Evolutionary conservation across 2,888 invertebrate genomes (phyloP).

Genomic region (Netelia fuscicornis): DNA sequence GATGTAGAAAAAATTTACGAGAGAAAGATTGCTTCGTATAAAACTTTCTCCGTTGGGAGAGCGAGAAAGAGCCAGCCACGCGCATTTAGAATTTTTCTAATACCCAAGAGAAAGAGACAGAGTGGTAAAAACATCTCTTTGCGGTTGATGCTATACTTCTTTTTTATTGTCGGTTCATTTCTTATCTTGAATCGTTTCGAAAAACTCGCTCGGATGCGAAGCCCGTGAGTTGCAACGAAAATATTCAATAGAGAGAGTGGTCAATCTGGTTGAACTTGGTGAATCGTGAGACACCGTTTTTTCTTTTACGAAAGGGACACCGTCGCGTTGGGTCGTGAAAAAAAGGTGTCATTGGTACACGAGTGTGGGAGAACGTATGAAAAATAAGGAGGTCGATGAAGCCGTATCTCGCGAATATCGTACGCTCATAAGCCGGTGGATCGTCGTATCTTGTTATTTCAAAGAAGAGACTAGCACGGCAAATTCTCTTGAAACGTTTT

Average conservation of each 20-base stretch:
- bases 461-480: neutral
- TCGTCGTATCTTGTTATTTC: constrained; percentile 21
- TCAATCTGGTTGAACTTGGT: constrained; percentile 54
- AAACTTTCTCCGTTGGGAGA: constrained; percentile 62
- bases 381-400: constrained; percentile 63
- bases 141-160: constrained; percentile 31
- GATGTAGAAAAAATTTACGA: constrained; percentile 19
- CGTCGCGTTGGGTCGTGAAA: constrained; percentile 35
- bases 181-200: constrained; percentile 31
- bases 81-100: constrained; percentile 45
- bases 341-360: constrained; percentile 16
- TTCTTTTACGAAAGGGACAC: constrained; percentile 29
- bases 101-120: constrained; percentile 8
- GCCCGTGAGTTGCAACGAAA: constrained; percentile 7
- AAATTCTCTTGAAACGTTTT: neutral
- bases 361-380: constrained; percentile 25
- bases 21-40: constrained; percentile 53
- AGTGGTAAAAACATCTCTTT: neutral
- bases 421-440: constrained; percentile 43
- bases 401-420: constrained; percentile 58
- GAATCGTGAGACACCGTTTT: constrained; percentile 48
- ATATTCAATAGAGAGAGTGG: constrained; percentile 55
- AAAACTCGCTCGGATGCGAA: constrained; percentile 40
- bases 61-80: constrained; percentile 24
- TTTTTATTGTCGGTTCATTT: constrained; percentile 19